phyloP scores from a whole-genome alignment of 2,797 vertebrate species.

The Pipistrellus nathusii region DNA sequence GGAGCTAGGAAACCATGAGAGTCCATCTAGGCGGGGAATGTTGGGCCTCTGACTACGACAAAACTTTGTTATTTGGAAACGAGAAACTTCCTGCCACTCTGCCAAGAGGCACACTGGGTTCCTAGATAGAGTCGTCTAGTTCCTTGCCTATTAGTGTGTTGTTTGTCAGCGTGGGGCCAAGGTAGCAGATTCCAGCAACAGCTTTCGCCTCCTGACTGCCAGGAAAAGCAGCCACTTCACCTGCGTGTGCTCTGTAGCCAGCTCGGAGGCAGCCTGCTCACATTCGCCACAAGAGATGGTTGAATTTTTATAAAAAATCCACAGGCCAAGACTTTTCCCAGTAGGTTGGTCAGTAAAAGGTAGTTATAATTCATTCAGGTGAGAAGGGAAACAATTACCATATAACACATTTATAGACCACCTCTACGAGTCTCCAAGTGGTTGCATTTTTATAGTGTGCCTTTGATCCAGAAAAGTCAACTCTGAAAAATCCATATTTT shows the following conservation, averaged over 20 bases:
- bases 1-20: not conserved
- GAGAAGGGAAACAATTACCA: not conserved
- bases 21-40: not conserved
- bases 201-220: conserved; percentile 68
- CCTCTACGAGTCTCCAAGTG: not conserved
- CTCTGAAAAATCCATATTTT: conserved; percentile 65
- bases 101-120: conserved; percentile 76
- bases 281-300: not conserved
- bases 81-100: conserved; percentile 68
- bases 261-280: conserved; percentile 22
- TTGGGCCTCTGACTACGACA: conserved; percentile 67
- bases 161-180: conserved; percentile 72
- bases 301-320: not conserved
- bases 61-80: conserved; percentile 79
- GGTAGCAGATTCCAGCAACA: conserved; percentile 71
- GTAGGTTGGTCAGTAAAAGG: not conserved
- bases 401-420: not conserved
- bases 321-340: not conserved
- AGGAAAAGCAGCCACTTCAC: conserved; percentile 70
- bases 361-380: not conserved
- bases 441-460: not conserved
- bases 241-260: conserved; percentile 6
- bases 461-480: conserved; percentile 67
- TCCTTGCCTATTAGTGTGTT: conserved; percentile 77
- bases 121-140: conserved; percentile 73